Evolutionary conservation across 2,113 vertebrate genomes (phyloP).

Genomic region (Casuarius casuarius): DNA sequence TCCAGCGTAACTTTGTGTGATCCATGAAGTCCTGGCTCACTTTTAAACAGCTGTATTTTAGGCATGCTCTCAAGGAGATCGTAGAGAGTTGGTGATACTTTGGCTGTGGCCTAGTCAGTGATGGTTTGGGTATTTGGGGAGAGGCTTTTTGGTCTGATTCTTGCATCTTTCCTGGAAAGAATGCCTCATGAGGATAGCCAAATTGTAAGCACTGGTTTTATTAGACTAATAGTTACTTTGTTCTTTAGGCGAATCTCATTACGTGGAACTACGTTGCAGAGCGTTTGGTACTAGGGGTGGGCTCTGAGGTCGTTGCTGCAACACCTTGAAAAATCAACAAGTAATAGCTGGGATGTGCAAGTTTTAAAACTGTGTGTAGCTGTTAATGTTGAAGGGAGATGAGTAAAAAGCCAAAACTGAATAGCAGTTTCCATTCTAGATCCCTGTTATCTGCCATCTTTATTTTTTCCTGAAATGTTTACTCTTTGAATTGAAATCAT

Average conservation of each 20-base stretch:
- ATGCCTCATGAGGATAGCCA: not conserved
- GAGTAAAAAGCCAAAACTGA: not conserved
- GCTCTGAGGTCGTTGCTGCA: not conserved
- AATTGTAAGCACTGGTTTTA: not conserved
- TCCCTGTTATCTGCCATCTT: not conserved
- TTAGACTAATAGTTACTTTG: not conserved
- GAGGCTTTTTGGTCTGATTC: not conserved
- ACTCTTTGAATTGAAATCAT: not conserved
- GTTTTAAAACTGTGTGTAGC: not conserved
- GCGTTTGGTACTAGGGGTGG: not conserved
- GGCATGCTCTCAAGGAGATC: not conserved
- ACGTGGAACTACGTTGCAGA: not conserved
- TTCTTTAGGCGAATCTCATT: not conserved
- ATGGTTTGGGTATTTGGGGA: not conserved
- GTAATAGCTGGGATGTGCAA: not conserved
- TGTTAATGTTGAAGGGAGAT: not conserved
- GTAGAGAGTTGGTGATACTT: not conserved
- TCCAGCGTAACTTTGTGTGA: fast-evolving
- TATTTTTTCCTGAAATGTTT: not conserved
- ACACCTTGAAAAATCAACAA: not conserved
- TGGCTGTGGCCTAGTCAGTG: not conserved
- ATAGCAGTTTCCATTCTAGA: not conserved
- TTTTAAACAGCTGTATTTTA: not conserved
- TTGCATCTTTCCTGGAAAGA: not conserved
- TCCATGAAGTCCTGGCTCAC: fast-evolving